These are phyloP conservation scores for Lasioglossum marginatum DNA, from an alignment of 2,888 invertebrate species.

Conservation along the genomic window DNA sequence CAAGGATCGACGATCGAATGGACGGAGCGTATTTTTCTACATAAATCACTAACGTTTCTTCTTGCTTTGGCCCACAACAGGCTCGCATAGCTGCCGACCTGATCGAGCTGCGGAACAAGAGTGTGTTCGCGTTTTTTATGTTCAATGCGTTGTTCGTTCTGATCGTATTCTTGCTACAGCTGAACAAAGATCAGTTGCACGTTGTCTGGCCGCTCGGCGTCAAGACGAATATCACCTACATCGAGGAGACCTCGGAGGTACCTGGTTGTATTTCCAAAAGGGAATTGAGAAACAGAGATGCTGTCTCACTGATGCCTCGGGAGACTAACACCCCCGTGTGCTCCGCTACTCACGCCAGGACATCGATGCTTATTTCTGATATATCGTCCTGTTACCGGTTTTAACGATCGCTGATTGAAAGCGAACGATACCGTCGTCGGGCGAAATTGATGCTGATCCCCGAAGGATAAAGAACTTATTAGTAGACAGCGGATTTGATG, in stretches of 20 bases:
- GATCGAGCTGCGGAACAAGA: slow-evolving; percentile 97
- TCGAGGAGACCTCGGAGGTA: slow-evolving; percentile 97
- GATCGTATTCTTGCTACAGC: slow-evolving; percentile 99
- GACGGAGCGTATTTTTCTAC: slow-evolving; percentile 74
- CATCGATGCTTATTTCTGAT: background rate
- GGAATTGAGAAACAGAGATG: slow-evolving; percentile 45
- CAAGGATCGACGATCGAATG: slow-evolving; percentile 52
- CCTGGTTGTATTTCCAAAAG: slow-evolving; percentile 52
- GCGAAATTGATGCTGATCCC: background rate
- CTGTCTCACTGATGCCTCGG: slow-evolving; percentile 57
- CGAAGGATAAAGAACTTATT: background rate
- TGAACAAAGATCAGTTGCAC: slow-evolving; percentile 99
- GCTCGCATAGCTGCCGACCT: slow-evolving; percentile 95
- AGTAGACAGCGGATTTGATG: no score
- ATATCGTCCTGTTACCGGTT: background rate
- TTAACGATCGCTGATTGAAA: background rate
- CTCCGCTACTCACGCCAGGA: slow-evolving; percentile 32
- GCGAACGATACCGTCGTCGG: background rate
- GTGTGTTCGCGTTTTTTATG: slow-evolving; percentile 99
- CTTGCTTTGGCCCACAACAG: slow-evolving; percentile 85
- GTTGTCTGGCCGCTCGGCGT: slow-evolving; percentile 98
- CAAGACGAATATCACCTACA: slow-evolving; percentile 97
- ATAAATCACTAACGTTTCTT: slow-evolving; percentile 80
- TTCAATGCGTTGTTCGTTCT: slow-evolving; percentile 99
- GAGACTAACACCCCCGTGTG: slow-evolving; percentile 63